Conservation (phyloP, 2,888 invertebrate species). For the Dryadula phaetusa region DNA sequence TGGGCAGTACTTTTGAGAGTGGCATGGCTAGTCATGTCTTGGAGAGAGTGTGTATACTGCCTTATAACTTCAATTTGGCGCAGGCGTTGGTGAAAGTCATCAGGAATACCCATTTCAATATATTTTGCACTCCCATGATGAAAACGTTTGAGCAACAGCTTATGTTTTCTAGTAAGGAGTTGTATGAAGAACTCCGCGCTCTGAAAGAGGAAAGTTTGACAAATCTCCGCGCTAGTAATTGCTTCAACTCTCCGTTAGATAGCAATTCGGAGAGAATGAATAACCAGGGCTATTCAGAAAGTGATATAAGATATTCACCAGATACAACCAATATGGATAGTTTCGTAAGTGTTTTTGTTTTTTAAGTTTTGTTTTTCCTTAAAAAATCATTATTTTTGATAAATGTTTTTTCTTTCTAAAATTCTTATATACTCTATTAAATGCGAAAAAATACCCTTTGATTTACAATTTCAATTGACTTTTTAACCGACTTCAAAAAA, state of each 20-base stretch:
- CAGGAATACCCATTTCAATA: conserved; percentile 55
- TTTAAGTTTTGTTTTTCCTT: too few relatives aligned
- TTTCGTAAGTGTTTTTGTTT: conserved; percentile 70
- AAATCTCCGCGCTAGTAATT: conserved; percentile 26
- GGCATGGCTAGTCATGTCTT: conserved; percentile 59
- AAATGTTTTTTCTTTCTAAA: too few relatives aligned
- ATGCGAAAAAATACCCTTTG: too few relatives aligned
- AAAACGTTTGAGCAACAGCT: conserved; percentile 59
- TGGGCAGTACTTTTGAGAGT: conserved; percentile 53
- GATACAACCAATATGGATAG: conserved; percentile 66
- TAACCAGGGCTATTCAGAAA: conserved; percentile 30
- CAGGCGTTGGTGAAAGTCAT: conserved; percentile 59
- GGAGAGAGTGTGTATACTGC: conserved; percentile 68
- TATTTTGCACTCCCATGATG: conserved; percentile 59
- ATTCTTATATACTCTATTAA: too few relatives aligned
- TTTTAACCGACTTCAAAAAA: too few relatives aligned
- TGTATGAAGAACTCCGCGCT: conserved; percentile 51
- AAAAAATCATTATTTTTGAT: too few relatives aligned
- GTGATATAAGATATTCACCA: conserved; percentile 54
- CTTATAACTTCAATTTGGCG: conserved; percentile 57
- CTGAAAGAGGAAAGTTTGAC: conserved; percentile 41
- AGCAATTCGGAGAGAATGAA: conserved; percentile 8
- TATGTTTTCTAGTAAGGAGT: conserved; percentile 41
- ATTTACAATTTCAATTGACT: too few relatives aligned
- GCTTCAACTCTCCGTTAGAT: conserved; percentile 19